These are phyloP conservation scores for Scyliorhinus canicula DNA, from an alignment of 2,797 vertebrate genomes.

Conservation along the genomic window DNA sequence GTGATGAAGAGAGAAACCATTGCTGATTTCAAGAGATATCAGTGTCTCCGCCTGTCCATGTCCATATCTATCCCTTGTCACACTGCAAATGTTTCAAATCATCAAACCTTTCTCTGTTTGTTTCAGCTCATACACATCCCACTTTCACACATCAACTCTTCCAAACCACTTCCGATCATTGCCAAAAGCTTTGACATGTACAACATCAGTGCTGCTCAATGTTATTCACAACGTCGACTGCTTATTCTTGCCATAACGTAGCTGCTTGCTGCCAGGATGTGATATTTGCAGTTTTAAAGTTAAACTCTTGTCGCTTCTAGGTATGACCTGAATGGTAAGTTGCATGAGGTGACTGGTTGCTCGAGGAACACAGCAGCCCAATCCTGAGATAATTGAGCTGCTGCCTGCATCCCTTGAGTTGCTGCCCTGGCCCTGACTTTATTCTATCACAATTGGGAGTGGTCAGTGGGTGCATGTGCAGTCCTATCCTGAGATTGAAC, in stretches of 20 bases:
- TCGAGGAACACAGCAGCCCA: background rate
- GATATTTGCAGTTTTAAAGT: background rate
- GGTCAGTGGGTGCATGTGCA: background rate
- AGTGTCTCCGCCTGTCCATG: background rate
- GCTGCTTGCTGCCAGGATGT: too few species aligned
- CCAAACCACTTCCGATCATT: background rate
- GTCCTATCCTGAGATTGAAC: background rate
- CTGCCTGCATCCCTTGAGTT: background rate
- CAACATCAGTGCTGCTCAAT: background rate
- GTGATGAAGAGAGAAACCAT: background rate
- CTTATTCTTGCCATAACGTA: too few species aligned
- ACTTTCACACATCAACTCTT: background rate
- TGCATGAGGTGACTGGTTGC: background rate
- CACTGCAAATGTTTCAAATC: background rate
- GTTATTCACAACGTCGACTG: background rate
- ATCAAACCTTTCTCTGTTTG: background rate
- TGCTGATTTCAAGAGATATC: background rate
- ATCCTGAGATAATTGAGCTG: too few species aligned
- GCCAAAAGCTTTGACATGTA: background rate
- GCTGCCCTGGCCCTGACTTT: background rate
- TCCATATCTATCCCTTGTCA: background rate
- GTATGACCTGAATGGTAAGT: background rate
- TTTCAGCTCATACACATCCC: background rate
- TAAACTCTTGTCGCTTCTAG: background rate
- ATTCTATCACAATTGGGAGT: background rate